Percentiles rank a stretch among this genome's conserved stretches.
phyloP scores from a whole-genome alignment of 2,888 invertebrate genomes.

The Lucinisca nassula region DNA sequence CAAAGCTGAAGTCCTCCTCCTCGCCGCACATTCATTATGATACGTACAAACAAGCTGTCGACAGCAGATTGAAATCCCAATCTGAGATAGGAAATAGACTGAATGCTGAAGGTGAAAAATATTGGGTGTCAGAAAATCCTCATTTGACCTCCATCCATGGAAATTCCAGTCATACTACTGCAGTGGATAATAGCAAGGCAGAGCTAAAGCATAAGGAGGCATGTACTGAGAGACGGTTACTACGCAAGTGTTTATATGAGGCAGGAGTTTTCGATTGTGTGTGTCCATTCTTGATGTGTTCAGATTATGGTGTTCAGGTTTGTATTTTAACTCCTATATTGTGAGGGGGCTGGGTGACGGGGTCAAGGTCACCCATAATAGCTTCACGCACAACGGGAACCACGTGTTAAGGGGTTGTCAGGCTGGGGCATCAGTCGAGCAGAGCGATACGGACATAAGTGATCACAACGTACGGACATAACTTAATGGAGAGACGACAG shows the following conservation, averaged over 20 bases:
- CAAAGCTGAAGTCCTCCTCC: constrained; percentile 60
- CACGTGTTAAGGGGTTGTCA: too few relatives aligned
- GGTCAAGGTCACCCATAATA: too few relatives aligned
- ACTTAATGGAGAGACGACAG: too few relatives aligned
- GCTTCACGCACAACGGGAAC: too few relatives aligned
- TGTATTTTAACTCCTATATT: too few relatives aligned
- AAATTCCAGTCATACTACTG: not conserved
- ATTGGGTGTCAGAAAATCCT: constrained; percentile 70
- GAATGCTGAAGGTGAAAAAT: constrained; percentile 33
- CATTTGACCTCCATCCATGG: constrained; percentile 56
- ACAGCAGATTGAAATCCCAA: constrained; percentile 52
- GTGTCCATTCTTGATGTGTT: constrained; percentile 63
- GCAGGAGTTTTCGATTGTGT: constrained; percentile 66
- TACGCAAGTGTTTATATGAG: constrained; percentile 76
- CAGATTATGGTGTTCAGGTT: constrained; percentile 70
- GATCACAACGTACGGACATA: too few relatives aligned
- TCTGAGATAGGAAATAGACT: constrained; percentile 52
- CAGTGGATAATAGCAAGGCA: constrained; percentile 52
- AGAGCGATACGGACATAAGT: too few relatives aligned
- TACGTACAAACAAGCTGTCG: constrained; percentile 5
- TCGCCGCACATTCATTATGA: constrained; percentile 28
- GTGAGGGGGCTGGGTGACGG: too few relatives aligned
- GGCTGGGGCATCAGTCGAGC: too few relatives aligned
- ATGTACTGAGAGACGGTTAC: constrained; percentile 71
- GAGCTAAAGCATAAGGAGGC: constrained; percentile 75